Base-by-base conservation (phyloP, 2,797 vertebrate species). In the Oceanodroma leucorhoa region DNA sequence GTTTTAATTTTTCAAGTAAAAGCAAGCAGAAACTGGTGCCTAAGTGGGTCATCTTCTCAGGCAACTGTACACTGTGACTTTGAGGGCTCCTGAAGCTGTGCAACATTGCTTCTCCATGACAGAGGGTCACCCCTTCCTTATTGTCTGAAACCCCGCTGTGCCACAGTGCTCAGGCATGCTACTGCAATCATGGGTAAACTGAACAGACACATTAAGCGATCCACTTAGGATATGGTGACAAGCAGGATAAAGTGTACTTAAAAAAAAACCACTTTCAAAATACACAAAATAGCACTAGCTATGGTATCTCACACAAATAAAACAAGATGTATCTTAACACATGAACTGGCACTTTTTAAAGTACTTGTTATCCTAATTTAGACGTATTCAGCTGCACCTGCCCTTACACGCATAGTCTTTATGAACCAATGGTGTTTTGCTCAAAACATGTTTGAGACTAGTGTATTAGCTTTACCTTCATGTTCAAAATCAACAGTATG, bases 31-130 rank as follows among this genome's bases (percentile, higher is more conserved):
- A 84, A 61, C 55, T 70, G 40, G 22, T 70, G 58, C 29, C 51
- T 83, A 94, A 65, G 41, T 80, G 38, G 72, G 78, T 95, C 92
- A 94, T 22, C 69, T 48, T 87, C 65, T 60, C 69, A 76, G 60
- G 50, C 57, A 93, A 24, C 57, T 36, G 24, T 40, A 80, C 50
- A 20, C 29, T 72, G 53, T n/a, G 30, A 51, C 41, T 69, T 80
- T 43, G 69, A 65, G 62, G 54, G 34, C 75, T 86, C 54, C 69
- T 71, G 34, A 87, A 87, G 77, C 65, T 64, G 14, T 22, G 29
- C 32, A 75, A 3, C 22, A 36, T 0, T 58, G 23, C 57, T 73
- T 87, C 36, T 65, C 50, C 40, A 20, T 30, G 30, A 38, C 14
- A 58, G 27, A 78, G 27, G 19, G 23, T 87, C 23, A n/a, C 45